A percentile compares a stretch with the other conserved stretches of the same genome.
Evolutionary conservation across 1,140 invertebrate genomes (phyloP).

Genomic region (Eriocheir sinensis): DNA sequence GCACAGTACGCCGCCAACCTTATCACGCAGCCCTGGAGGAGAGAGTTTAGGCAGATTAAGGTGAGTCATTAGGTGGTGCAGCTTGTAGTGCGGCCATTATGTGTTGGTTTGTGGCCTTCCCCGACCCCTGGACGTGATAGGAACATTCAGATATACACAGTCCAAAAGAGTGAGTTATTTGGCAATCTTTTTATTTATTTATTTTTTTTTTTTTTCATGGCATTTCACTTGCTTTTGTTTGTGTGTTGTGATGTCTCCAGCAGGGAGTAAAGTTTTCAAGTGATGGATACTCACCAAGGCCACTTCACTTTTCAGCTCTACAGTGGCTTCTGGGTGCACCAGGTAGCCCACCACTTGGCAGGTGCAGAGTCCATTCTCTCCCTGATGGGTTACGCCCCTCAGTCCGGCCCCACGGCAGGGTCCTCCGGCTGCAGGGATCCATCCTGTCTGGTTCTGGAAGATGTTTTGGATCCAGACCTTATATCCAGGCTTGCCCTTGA

Average conservation of each 20-base stretch:
- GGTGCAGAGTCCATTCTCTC: constrained; percentile 89
- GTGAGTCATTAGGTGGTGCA: constrained; percentile 83
- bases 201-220: constrained; percentile 3
- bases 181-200: background rate
- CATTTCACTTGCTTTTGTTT: no score
- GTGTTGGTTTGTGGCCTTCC: no score
- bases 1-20: constrained; percentile 93
- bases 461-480: constrained; percentile 90
- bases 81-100: background rate
- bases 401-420: constrained; percentile 81
- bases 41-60: constrained; percentile 90
- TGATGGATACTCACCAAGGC: no score
- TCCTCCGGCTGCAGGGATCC: constrained; percentile 47
- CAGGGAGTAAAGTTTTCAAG: no score
- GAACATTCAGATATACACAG: no score
- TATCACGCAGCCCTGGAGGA: constrained; percentile 92
- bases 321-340: constrained; percentile 92
- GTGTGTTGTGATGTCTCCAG: no score
- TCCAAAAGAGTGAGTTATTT: no score
- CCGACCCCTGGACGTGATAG: no score
- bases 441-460: constrained; percentile 85
- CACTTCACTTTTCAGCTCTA: constrained; percentile 86
- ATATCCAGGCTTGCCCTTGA: constrained; percentile 90
- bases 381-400: constrained; percentile 89
- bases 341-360: constrained; percentile 89